Percentiles rank a stretch among this genome's conserved stretches.
Evolutionary conservation across 2,888 invertebrate species (phyloP).

Genomic region (Oscheius myriophilus): DNA sequence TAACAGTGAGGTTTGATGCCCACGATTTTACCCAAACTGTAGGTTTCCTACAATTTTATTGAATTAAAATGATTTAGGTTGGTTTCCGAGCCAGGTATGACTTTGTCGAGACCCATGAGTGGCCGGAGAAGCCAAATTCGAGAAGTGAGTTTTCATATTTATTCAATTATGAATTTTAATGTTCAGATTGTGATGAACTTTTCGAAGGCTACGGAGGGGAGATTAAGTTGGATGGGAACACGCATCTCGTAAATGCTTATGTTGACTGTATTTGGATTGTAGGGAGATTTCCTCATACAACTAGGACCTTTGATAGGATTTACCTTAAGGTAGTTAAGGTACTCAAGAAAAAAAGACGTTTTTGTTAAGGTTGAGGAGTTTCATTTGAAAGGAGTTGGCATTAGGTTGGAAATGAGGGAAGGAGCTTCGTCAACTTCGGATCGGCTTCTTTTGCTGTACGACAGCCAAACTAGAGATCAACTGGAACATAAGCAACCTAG

Average conservation of each 20-base stretch:
- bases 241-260: slow-evolving; percentile 38
- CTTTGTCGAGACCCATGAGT: slow-evolving; percentile 43
- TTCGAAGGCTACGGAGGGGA: slow-evolving; percentile 52
- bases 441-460: slow-evolving; percentile 71
- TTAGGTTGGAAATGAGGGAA: slow-evolving; percentile 76
- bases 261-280: slow-evolving; percentile 61
- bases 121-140: slow-evolving; percentile 44
- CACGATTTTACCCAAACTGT: slow-evolving; percentile 46
- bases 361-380: slow-evolving; percentile 54
- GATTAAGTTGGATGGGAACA: slow-evolving; percentile 39
- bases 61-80: slow-evolving; percentile 30
- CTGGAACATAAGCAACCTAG: slow-evolving; percentile 49
- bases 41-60: background rate
- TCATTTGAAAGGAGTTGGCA: slow-evolving; percentile 42
- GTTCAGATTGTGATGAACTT: slow-evolving; percentile 55
- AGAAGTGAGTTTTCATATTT: slow-evolving; percentile 36
- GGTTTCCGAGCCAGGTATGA: slow-evolving; percentile 56
- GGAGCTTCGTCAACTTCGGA: slow-evolving; percentile 79
- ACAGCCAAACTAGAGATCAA: slow-evolving; percentile 37
- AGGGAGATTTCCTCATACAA: slow-evolving; percentile 34
- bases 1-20: slow-evolving; percentile 50
- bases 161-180: background rate
- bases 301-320: slow-evolving; percentile 45
- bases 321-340: slow-evolving; percentile 48
- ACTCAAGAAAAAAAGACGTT: no score